Conservation (phyloP, 2,113 vertebrate species). For the Pelusios castaneus region DNA sequence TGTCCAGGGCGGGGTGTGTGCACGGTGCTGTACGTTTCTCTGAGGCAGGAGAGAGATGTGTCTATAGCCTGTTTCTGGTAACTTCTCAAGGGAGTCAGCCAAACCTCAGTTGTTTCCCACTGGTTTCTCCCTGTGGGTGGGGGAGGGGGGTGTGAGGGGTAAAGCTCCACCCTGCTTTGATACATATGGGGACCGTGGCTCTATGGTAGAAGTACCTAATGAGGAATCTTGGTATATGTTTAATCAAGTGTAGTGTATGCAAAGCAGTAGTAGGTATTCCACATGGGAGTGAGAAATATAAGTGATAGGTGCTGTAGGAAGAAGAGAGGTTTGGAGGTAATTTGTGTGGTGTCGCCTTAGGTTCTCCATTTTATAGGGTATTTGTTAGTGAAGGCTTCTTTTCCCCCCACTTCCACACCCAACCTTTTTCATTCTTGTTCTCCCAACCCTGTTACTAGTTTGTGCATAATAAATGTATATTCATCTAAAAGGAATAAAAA, state of each 20-base stretch:
- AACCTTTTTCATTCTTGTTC: background rate
- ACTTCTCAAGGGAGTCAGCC: background rate
- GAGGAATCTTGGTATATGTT: background rate
- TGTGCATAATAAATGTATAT: background rate
- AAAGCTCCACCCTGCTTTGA: background rate
- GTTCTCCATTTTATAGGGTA: background rate
- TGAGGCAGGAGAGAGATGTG: background rate
- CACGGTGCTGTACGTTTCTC: background rate
- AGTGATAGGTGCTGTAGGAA: fast-evolving
- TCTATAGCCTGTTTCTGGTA: background rate
- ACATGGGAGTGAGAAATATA: background rate
- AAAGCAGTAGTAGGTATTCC: background rate
- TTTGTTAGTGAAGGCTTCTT: background rate
- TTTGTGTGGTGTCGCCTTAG: background rate
- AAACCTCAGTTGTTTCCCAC: background rate
- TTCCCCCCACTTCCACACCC: background rate
- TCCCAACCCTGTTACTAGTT: background rate
- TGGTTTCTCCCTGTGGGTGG: background rate
- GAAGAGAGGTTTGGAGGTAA: background rate
- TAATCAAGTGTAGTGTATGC: background rate
- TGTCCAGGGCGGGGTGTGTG: background rate
- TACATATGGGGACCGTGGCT: fast-evolving
- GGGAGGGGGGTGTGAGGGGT: background rate
- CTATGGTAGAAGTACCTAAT: background rate
- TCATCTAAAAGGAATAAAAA: background rate